These are phyloP conservation scores for Alethe diademata DNA, from an alignment of 2,113 vertebrate genomes.

Conservation along the genomic window DNA sequence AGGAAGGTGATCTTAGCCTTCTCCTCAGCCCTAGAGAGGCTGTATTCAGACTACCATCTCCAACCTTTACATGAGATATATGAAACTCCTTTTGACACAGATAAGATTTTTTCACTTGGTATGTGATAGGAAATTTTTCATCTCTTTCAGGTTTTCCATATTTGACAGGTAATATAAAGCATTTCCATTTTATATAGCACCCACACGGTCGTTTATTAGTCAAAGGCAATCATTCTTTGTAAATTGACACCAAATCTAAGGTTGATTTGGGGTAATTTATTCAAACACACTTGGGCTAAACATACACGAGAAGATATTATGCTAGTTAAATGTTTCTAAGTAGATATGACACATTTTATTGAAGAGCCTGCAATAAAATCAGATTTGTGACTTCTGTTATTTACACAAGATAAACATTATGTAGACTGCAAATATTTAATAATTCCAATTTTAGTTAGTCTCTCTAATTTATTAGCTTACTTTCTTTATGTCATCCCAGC, in stretches of 20 bases:
- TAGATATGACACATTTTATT: not conserved
- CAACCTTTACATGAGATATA: too few species aligned
- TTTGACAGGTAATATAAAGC: not conserved
- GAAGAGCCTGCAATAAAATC: not conserved
- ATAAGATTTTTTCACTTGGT: not conserved
- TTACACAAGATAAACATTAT: not conserved
- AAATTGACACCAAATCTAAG: not conserved
- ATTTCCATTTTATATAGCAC: not conserved
- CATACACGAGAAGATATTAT: not conserved
- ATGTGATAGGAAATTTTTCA: not conserved
- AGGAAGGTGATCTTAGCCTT: not conserved
- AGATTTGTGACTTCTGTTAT: not conserved
- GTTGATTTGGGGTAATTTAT: not conserved
- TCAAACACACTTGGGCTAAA: not conserved
- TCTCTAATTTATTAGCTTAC: not conserved
- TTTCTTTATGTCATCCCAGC: not conserved
- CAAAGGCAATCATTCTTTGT: not conserved
- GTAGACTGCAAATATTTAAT: conserved; percentile 1
- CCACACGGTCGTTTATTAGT: not conserved
- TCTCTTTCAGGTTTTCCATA: not conserved
- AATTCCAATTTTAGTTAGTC: not conserved
- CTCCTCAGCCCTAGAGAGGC: not conserved
- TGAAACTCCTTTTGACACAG: not conserved
- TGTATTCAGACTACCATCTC: too few species aligned
- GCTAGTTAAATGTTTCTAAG: not conserved